phyloP scores from a whole-genome alignment of 2,888 invertebrate species.

The Salticus scenicus region DNA sequence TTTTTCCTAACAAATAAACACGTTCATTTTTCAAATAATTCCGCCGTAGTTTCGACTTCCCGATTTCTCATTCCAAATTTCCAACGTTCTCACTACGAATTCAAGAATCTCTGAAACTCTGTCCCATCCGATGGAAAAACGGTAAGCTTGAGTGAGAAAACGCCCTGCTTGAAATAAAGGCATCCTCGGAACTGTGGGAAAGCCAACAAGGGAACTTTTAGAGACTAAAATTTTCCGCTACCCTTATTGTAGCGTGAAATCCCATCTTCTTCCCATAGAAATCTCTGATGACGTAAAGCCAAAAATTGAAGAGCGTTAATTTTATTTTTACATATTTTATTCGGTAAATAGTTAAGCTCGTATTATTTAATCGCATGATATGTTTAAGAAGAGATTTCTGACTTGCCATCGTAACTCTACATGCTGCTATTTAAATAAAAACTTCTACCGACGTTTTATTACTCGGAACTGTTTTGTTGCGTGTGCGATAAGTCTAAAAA shows the following conservation, averaged over 20 bases:
- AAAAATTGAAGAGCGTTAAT: conserved; percentile 30
- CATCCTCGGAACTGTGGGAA: conserved; percentile 38
- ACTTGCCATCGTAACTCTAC: neutral
- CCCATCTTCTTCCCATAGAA: conserved; percentile 49
- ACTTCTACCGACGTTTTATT: neutral
- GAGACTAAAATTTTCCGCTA: conserved; percentile 53
- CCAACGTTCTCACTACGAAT: neutral
- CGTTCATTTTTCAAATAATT: neutral
- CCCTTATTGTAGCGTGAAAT: conserved; percentile 60
- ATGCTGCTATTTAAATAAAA: neutral
- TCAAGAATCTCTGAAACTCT: too few relatives aligned
- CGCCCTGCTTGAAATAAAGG: conserved; percentile 52
- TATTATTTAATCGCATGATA: conserved; percentile 2
- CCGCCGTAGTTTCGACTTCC: neutral
- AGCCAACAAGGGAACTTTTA: conserved; percentile 24
- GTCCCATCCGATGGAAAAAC: conserved; percentile 10
- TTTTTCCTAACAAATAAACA: neutral
- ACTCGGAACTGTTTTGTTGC: conserved; percentile 2
- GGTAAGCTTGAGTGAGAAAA: conserved; percentile 47
- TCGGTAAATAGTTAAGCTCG: neutral
- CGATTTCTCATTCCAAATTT: neutral
- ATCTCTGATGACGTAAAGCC: conserved; percentile 17
- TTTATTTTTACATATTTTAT: conserved; percentile 49
- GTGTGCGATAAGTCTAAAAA: conserved; percentile 1
- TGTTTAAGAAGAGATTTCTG: neutral